Evolutionary conservation across 2,113 vertebrate species (phyloP), one percentile per base, ranked within the genome.

Genomic region (Anarhynchus alexandrinus): DNA sequence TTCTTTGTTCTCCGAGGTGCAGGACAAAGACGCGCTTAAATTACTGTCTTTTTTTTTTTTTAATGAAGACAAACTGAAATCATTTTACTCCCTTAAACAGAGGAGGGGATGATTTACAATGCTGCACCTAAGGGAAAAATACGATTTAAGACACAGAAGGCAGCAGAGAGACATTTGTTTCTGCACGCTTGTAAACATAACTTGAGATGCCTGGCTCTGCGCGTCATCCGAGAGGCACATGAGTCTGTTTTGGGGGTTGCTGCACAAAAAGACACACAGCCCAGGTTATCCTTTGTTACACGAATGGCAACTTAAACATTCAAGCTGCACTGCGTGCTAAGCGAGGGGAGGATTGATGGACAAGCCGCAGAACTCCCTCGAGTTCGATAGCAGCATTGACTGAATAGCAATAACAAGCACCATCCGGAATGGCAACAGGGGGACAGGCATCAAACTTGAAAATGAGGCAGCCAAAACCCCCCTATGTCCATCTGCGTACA

Each of bases 351-450:
- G 69, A 72, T 78, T 93, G 88, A 96, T 67, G 86, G 95, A 94
- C 86, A 96, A 92, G 90, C n/a, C 5, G 4, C 55, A 69, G 51
- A 94, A 72, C 20, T 88, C 92, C 94, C 83, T 40, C 0, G 72
- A 76, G 90, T 86, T 94, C 2, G 0, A 27, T 1, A 66, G 88
- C 12, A 1, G 69, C 30, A 3, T 4, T 43, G 59, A 43, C 90
- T 92, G 92, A 93, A 94, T 88, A 88, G 90, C 59, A 96, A 92
- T 78, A 96, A 83, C 64, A 74, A 77, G n/a, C 79, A 58, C 11
- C 6, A 22, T 92, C 72, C 80, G 79, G 54, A 71, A 88, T 21
- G 76, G 88, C 43, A 86, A 51, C 16, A 32, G 42, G 30, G 66
- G 69, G 34, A 81, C 65, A 52, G 69, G 69, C 80, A 82, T 69